These are phyloP conservation scores for Condylura cristata DNA, from an alignment of 2,113 vertebrate genomes.

Conservation along the genomic window DNA sequence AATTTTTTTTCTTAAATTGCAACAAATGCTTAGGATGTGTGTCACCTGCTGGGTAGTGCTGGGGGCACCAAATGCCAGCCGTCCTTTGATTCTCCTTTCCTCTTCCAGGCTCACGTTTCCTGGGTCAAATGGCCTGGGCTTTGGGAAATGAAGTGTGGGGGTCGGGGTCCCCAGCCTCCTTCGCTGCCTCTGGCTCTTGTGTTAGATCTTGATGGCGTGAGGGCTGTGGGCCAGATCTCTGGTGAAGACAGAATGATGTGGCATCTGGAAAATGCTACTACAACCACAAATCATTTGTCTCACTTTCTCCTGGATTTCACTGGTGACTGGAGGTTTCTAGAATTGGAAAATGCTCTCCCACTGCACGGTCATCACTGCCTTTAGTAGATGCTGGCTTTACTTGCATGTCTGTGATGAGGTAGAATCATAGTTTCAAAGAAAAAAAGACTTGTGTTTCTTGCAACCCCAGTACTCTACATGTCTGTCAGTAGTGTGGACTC, in stretches of 20 bases:
- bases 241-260: constrained; percentile 3
- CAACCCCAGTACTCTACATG: not conserved
- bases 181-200: constrained; percentile 47
- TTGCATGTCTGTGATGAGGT: not conserved
- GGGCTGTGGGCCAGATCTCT: constrained; percentile 51
- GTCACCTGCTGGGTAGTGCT: constrained; percentile 29
- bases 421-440: not conserved
- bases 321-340: not conserved
- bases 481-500: not conserved
- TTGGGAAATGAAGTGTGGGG: not conserved
- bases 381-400: not conserved
- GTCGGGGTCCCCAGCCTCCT: not conserved
- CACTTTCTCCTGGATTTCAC: not conserved
- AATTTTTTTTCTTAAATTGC: too few relatives aligned
- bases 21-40: too few relatives aligned
- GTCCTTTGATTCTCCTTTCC: not conserved
- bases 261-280: not conserved
- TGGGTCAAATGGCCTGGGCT: not conserved
- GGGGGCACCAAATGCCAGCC: not conserved
- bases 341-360: not conserved
- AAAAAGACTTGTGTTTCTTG: not conserved
- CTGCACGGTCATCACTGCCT: not conserved
- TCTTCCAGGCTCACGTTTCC: not conserved
- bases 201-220: not conserved
- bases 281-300: not conserved